Evolutionary conservation across 2,113 vertebrate species (phyloP), one percentile per base, ranked within the genome.

Genomic region (Sceloporus undulatus): DNA sequence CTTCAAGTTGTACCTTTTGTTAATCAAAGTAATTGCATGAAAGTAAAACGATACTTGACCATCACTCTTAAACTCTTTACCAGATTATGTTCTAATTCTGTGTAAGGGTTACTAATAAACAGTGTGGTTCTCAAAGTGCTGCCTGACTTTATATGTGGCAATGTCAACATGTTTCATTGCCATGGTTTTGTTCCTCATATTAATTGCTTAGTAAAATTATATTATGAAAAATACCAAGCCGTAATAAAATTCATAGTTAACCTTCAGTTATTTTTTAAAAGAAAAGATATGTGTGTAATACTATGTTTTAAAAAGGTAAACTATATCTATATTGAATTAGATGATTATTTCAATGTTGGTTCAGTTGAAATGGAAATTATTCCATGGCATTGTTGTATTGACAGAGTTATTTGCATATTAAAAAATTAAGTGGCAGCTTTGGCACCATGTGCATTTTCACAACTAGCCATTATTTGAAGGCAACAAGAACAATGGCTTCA

Each of bases 301-400:
- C 9, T 76, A 21, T 84, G 88, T 77, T 23, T 34, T 88, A 70
- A 65, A 54, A 92, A 88, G 59, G 56, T 29, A 42, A 9, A 74
- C 13, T 85, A 78, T 89, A 76, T 19, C 7, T 2, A 80, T 88
- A 84, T 56, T 56, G 85, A 84, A 89, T 90, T 84, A 90, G 10
- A 21, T 90, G 84, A 74, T 86, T 82, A 73, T 86, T 90, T 8
- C 66, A 48, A 27, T 74, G 82, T 91, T 89, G 85, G 0, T 8
- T 54, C 4, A 59, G 90, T 59, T 86, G 16, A 65, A 82, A 68
- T 66, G 25, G 38, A 85, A 84, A 56, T 88, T 76, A 68, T 88
- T 27, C 40, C 73, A 27, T 1, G 75, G 1, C 73, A 86, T 42
- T 54, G 19, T 9, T 82, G 0, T 77, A 71, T 85, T 85, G 48